These are phyloP conservation scores for Gastrophysa polygoni DNA, from an alignment of 2,888 invertebrate genomes.

Conservation along the genomic window DNA sequence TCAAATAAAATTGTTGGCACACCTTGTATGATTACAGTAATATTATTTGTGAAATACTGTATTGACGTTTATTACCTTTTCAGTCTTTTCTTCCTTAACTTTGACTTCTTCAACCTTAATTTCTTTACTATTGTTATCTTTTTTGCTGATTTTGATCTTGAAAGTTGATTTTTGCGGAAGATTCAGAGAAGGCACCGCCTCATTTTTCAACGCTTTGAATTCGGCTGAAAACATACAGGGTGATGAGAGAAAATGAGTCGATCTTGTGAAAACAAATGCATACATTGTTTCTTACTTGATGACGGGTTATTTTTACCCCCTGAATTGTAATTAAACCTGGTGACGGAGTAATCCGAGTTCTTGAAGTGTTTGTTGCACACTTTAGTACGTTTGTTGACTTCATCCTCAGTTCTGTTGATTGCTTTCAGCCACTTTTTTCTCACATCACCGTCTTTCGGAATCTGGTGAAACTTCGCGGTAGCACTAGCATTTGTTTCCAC, in stretches of 20 bases:
- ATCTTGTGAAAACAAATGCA: slow-evolving; percentile 6
- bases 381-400: slow-evolving; percentile 33
- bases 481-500: slow-evolving; percentile 17
- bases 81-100: slow-evolving; percentile 25
- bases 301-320: slow-evolving; percentile 28
- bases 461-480: slow-evolving; percentile 24
- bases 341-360: slow-evolving; percentile 29
- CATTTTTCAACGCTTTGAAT: slow-evolving; percentile 32
- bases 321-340: slow-evolving; percentile 26
- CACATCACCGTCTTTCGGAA: slow-evolving; percentile 45
- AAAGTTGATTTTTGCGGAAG: slow-evolving; percentile 35
- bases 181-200: slow-evolving; percentile 31
- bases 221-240: slow-evolving; percentile 36
- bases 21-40: neutral
- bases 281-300: slow-evolving; percentile 31
- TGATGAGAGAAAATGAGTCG: slow-evolving; percentile 20
- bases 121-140: slow-evolving; percentile 31
- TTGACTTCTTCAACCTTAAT: slow-evolving; percentile 34
- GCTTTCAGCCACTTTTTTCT: slow-evolving; percentile 60
- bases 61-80: slow-evolving; percentile 21
- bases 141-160: slow-evolving; percentile 37
- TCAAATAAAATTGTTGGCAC: slow-evolving; percentile 5
- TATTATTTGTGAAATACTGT: neutral
- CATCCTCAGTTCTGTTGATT: slow-evolving; percentile 59
- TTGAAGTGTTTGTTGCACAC: slow-evolving; percentile 37